Evolutionary conservation across 2,797 vertebrate genomes (phyloP), one percentile per base, ranked within the genome.

Genomic region (Kryptolebias ocellatus): DNA sequence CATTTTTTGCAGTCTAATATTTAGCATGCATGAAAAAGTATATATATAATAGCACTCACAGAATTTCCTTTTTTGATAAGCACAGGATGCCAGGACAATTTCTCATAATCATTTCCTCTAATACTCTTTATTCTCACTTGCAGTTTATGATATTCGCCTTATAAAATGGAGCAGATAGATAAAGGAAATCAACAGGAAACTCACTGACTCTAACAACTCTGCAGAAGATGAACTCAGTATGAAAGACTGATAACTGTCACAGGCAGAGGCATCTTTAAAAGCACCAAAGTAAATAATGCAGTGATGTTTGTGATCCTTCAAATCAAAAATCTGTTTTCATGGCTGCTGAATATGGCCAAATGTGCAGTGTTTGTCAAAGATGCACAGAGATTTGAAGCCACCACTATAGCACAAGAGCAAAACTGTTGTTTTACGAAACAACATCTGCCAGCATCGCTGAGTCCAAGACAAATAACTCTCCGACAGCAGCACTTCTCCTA

Each of bases 381-480:
- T 78, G 79, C 64, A 79, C 72, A 79, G 77, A 90, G 72, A 85
- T 79, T 74, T 75, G 59, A 88, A 78, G 83, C 72, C 65, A 73
- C 70, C 58, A 31, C 49, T 58, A 74, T 79, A 70, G 73, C 70
- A 55, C 74, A 81, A 75, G 57, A 81, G 78, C 80, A 84, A 88
- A 90, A 86, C 84, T 87, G 85, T 85, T 91, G 80, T 92, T 91
- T 87, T 80, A 90, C 90, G 89, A 91, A 89, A 92, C 87, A 92
- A 86, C 90, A 93, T 90, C 90, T 94, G 91, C 78, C 83, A 83
- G 83, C 75, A 18, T 74, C 79, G 81, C 74, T 79, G 81, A 88
- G 81, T 90, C 88, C 83, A 89, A 93, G 83, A 90, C 83, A 93
- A 94, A 93, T 81, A 89, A 81, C 64, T 74, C 65, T 75, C 76